Evolutionary conservation across 2,797 vertebrate species (phyloP).

Genomic region (Iguana delicatissima): DNA sequence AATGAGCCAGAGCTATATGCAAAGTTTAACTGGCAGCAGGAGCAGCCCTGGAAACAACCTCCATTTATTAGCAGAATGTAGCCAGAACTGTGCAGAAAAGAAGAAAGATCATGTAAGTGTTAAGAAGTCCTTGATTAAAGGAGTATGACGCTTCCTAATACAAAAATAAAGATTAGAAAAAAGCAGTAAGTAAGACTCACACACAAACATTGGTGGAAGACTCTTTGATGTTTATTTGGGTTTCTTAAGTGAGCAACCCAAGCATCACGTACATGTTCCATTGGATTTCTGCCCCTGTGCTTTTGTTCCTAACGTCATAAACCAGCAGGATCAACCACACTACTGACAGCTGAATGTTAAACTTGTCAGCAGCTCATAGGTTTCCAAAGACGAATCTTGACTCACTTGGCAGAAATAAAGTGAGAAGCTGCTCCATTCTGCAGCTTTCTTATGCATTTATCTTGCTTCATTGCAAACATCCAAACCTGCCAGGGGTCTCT

Average conservation of each 20-base stretch:
- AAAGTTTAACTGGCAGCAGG: neutral
- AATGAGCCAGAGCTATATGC: neutral
- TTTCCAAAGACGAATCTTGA: constrained; percentile 8
- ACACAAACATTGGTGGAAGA: neutral
- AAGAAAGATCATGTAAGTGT: neutral
- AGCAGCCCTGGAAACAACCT: neutral
- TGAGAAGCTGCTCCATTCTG: constrained; percentile 3
- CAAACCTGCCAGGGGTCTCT: constrained; percentile 8
- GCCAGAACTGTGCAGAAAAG: neutral
- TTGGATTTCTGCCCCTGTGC: neutral
- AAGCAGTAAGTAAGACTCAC: neutral
- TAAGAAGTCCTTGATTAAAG: neutral
- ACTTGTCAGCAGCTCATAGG: constrained; percentile 3
- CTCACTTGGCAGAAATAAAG: constrained; percentile 12
- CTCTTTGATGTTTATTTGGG: neutral
- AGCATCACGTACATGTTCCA: neutral
- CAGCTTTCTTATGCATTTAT: fast-evolving
- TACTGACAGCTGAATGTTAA: neutral
- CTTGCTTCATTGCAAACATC: neutral
- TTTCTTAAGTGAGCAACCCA: neutral
- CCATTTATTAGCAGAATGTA: neutral
- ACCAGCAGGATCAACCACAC: neutral
- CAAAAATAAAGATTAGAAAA: neutral
- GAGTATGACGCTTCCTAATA: neutral
- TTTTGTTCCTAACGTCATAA: neutral